Conservation (phyloP, 1,140 invertebrate species). For the Phthorimaea operculella region DNA sequence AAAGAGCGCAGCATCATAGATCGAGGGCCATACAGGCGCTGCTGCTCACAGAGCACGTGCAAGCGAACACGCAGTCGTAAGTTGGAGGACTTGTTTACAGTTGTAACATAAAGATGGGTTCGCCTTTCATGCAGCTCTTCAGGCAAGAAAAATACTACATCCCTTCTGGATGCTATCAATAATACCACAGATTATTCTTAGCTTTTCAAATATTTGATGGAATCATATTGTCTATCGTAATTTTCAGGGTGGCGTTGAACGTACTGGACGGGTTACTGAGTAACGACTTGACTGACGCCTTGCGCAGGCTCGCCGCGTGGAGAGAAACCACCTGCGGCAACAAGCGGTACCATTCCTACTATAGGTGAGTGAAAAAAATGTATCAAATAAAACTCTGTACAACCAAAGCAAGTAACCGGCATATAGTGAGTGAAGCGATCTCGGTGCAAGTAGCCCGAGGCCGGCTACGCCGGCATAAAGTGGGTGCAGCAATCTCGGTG, state of each 20-base stretch:
- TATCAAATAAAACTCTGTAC: too few species aligned
- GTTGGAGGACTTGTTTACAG: slow-evolving; percentile 14
- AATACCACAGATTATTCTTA: too few species aligned
- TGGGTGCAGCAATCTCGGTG: too few species aligned
- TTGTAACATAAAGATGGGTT: too few species aligned
- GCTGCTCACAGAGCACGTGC: slow-evolving; percentile 72
- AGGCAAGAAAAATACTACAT: too few species aligned
- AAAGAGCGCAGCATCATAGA: slow-evolving; percentile 57
- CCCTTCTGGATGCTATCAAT: too few species aligned
- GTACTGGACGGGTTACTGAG: slow-evolving; percentile 57
- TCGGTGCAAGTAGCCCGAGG: too few species aligned
- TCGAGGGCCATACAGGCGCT: slow-evolving; percentile 72
- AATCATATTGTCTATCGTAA: slow-evolving; percentile 11
- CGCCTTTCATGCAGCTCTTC: too few species aligned
- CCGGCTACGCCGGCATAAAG: too few species aligned
- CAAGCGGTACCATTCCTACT: slow-evolving; percentile 58
- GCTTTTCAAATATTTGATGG: too few species aligned
- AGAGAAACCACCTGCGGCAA: slow-evolving; percentile 46
- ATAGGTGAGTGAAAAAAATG: slow-evolving; percentile 43
- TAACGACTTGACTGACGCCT: slow-evolving; percentile 55
- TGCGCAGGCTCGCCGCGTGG: slow-evolving; percentile 54
- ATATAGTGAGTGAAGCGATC: too few species aligned
- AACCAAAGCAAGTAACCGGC: too few species aligned
- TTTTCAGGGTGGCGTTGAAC: slow-evolving; percentile 41
- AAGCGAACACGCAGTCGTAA: slow-evolving; percentile 38